Conservation (phyloP, 2,113 vertebrate genomes). For the Marmota monax region DNA sequence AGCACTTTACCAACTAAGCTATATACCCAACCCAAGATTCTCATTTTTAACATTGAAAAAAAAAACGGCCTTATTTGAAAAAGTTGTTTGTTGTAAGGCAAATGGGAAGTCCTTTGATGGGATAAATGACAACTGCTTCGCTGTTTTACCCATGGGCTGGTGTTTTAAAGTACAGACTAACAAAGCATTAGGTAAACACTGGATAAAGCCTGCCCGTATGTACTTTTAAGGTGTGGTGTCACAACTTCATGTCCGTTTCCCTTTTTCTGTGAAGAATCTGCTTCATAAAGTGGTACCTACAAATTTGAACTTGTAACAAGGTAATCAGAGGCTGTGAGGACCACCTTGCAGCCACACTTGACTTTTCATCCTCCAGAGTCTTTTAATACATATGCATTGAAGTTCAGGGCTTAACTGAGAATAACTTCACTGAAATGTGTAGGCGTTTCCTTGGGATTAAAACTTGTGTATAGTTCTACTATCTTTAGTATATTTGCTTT, state of each 20-base stretch:
- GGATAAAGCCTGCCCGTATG: background rate
- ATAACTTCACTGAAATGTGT: background rate
- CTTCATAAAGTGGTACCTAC: background rate
- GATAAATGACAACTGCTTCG: background rate
- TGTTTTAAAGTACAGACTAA: background rate
- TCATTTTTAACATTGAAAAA: conserved; percentile 11
- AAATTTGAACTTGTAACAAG: background rate
- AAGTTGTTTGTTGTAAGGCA: background rate
- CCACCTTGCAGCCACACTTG: background rate
- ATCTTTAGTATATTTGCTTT: background rate
- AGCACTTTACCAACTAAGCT: too few species aligned
- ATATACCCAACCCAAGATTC: background rate
- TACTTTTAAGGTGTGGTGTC: background rate
- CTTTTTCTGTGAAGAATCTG: background rate
- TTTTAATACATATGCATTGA: background rate
- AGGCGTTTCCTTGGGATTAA: background rate
- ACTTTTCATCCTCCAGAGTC: background rate
- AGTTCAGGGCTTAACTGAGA: background rate
- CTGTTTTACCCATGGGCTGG: background rate
- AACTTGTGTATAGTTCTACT: background rate
- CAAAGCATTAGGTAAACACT: background rate
- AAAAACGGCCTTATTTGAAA: background rate
- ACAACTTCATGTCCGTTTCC: background rate
- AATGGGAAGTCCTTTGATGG: background rate
- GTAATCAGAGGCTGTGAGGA: background rate